phyloP scores from a whole-genome alignment of 1,140 invertebrate species.

The Calephelis virginiensis region DNA sequence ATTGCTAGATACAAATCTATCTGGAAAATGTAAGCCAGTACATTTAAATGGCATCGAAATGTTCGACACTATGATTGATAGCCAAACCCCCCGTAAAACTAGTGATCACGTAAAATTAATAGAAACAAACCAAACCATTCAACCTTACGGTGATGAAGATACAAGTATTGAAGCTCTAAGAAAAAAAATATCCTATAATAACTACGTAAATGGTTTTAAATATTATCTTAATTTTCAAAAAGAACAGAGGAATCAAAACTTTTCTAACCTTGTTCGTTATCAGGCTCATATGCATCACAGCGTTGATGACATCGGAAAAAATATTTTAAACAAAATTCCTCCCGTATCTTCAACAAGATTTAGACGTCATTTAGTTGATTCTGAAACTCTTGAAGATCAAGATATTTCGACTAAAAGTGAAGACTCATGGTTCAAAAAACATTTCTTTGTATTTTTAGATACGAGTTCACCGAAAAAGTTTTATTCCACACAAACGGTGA shows the following conservation, averaged over 20 bases:
- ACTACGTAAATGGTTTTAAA: slow-evolving; percentile 64
- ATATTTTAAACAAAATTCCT: slow-evolving; percentile 59
- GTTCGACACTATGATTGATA: slow-evolving; percentile 17
- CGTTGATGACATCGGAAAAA: slow-evolving; percentile 70
- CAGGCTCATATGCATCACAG: slow-evolving; percentile 67
- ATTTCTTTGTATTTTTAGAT: slow-evolving; percentile 61
- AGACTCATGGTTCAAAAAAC: slow-evolving; percentile 65
- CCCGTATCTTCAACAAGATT: slow-evolving; percentile 35
- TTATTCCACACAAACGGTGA: slow-evolving; percentile 49
- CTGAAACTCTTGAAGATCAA: slow-evolving; percentile 54
- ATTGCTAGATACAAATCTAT: neutral
- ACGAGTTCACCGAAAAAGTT: slow-evolving; percentile 54
- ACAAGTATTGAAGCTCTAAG: slow-evolving; percentile 46
- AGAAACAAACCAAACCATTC: neutral
- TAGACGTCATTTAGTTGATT: slow-evolving; percentile 48
- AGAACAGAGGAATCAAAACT: slow-evolving; percentile 49
- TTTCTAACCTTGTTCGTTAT: slow-evolving; percentile 56
- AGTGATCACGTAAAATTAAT: neutral
- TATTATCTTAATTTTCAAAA: slow-evolving; percentile 64
- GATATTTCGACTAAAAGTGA: slow-evolving; percentile 61
- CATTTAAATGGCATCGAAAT: slow-evolving; percentile 30
- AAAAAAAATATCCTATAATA: slow-evolving; percentile 56
- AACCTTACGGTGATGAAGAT: slow-evolving; percentile 22
- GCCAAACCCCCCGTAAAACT: neutral
- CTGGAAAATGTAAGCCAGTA: neutral